Evolutionary conservation across 2,888 invertebrate species (phyloP).

Genomic region (Eupeodes luniger): DNA sequence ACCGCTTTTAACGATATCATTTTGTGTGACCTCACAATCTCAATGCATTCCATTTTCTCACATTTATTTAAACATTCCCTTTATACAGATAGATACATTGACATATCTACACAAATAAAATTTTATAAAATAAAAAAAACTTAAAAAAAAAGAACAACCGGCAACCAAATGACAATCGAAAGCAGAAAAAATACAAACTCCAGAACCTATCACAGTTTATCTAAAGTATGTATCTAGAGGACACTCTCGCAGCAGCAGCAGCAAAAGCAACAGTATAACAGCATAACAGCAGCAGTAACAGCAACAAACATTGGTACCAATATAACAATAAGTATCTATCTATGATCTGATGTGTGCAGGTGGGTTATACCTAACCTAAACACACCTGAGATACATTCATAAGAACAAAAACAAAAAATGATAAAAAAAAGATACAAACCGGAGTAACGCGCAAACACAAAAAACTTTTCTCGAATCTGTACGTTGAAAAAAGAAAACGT

Average conservation of each 20-base stretch:
- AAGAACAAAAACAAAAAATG: slow-evolving; percentile 48
- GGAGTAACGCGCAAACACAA: slow-evolving; percentile 71
- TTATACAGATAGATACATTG: slow-evolving; percentile 20
- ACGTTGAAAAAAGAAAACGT: slow-evolving; percentile 7
- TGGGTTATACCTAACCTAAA: slow-evolving; percentile 73
- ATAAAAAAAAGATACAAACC: slow-evolving; percentile 54
- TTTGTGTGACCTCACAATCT: slow-evolving; percentile 68
- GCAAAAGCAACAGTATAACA: too few relatives aligned
- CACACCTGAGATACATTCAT: slow-evolving; percentile 75
- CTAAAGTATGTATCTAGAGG: slow-evolving; percentile 83
- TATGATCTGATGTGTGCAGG: slow-evolving; percentile 75
- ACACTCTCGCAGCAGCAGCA: slow-evolving; percentile 74
- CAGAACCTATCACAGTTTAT: slow-evolving; percentile 80
- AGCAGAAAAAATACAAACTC: slow-evolving; percentile 63
- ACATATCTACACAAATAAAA: slow-evolving; percentile 37
- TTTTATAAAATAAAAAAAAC: not conserved
- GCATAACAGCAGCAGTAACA: not conserved
- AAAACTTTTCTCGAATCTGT: slow-evolving; percentile 57
- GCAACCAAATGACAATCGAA: slow-evolving; percentile 75
- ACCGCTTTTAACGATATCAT: slow-evolving; percentile 73
- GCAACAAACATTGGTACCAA: slow-evolving; percentile 65
- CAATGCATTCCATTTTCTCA: slow-evolving; percentile 70
- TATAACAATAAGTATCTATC: slow-evolving; percentile 76
- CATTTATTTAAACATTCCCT: slow-evolving; percentile 57
- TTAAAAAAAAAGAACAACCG: slow-evolving; percentile 13